phyloP scores from a whole-genome alignment of 1,140 invertebrate genomes.

The Drosophila setifemur region DNA sequence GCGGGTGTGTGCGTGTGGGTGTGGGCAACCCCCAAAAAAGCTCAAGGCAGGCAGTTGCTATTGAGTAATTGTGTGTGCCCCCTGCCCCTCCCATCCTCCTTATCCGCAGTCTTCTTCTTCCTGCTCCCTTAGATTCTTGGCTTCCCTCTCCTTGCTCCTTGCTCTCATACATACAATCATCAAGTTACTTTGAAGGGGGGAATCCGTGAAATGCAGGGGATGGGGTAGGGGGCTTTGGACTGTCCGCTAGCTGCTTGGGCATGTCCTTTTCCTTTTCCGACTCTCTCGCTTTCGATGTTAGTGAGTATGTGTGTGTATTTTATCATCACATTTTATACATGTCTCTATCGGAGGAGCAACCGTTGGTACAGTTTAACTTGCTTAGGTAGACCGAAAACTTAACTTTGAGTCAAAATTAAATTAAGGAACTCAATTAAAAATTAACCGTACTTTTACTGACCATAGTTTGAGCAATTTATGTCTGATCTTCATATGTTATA shows the following conservation, averaged over 20 bases:
- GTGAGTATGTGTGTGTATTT: conserved; percentile 32
- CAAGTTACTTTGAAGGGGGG: conserved; percentile 60
- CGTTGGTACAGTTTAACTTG: conserved; percentile 10
- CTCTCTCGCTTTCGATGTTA: conserved; percentile 13
- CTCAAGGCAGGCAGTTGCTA: conserved; percentile 62
- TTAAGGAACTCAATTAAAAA: not conserved
- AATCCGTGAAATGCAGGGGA: conserved; percentile 7
- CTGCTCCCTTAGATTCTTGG: conserved; percentile 32
- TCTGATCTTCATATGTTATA: too few species aligned
- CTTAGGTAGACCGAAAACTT: too few species aligned
- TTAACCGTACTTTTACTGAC: too few species aligned
- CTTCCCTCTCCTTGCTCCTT: conserved; percentile 34
- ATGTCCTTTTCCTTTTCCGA: conserved; percentile 56
- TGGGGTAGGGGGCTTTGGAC: conserved; percentile 42
- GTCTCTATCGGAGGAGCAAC: conserved; percentile 42
- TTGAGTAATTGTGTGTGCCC: conserved; percentile 74
- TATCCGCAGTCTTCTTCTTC: conserved; percentile 4
- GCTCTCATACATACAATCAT: conserved; percentile 60
- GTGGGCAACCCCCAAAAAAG: conserved; percentile 70
- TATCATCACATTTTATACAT: conserved; percentile 61
- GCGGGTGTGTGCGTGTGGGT: conserved; percentile 24
- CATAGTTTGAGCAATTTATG: too few species aligned
- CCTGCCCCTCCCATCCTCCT: not conserved
- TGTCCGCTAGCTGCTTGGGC: conserved; percentile 73
- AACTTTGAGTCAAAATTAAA: too few species aligned